Base-by-base conservation (phyloP, 2,113 vertebrate genomes). In the Solea solea region DNA sequence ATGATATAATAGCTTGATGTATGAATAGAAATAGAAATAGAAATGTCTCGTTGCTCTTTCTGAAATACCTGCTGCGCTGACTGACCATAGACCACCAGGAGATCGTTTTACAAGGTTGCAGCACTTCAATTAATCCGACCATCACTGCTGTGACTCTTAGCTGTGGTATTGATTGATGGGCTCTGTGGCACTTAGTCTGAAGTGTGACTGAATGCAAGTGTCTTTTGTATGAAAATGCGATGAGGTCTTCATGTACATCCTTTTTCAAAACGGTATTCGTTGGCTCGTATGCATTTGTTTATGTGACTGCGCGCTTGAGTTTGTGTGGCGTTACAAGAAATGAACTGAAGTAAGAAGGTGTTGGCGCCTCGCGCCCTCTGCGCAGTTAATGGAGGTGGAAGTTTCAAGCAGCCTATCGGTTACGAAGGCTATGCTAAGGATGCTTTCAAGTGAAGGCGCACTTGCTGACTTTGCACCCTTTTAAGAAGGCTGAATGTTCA, bases 201-300 rank as follows among this genome's bases (percentile, higher is more conserved):
- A 79, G 54, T 81, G 74, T 75, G 80, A 89, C 85, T 88, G 74
- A 82, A 85, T 83, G 76, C 65, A 83, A 75, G 81, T 74, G 72
- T 80, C 76, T 72, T 81, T 28, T 39, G 71, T 60, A 60, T 59
- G 14, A 62, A 58, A 57, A 65, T 56, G 13, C 64, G 52, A 82
- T 62, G 65, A 73, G 49, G 28, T 48, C 51, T 12, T 9, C 25
- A 7, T 53, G 58, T 7, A 42, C 8, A 1, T 54, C 57, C 28
- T 4, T 60, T 69, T 7, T 3, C 45, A 42, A 45, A 16, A 7
- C 41, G 42, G 46, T 51, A 28, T 21, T 14, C 16, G 15, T 42
- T 34, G 34, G 34, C 34, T 6, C 5, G 34, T 34, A 2, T 34
- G 34, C 34, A 34, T 16, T 3, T 61, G 49, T 61, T 10, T 48